These are phyloP conservation scores for Scaptomyza montana DNA, from an alignment of 1,140 invertebrate species.

Conservation along the genomic window DNA sequence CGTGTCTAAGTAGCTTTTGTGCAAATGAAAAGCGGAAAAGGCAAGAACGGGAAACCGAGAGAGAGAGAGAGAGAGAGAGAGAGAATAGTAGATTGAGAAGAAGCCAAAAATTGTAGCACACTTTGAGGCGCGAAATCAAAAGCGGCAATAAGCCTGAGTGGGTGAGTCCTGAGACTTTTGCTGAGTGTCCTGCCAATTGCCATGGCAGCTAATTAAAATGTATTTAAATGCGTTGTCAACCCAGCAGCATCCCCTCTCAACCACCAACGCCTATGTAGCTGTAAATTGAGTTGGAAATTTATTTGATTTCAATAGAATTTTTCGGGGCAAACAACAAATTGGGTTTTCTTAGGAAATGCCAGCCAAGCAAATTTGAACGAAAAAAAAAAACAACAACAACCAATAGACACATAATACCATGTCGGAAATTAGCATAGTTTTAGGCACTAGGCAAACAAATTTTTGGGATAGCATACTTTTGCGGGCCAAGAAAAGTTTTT, in stretches of 20 bases:
- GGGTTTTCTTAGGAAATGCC: slow-evolving; percentile 35
- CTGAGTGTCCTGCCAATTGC: slow-evolving; percentile 25
- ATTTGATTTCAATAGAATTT: slow-evolving; percentile 52
- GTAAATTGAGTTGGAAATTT: slow-evolving; percentile 53
- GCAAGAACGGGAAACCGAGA: slow-evolving; percentile 29
- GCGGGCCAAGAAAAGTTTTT: slow-evolving; percentile 66
- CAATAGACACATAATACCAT: slow-evolving; percentile 18
- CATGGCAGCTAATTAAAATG: slow-evolving; percentile 78
- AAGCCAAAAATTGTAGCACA: slow-evolving; percentile 54
- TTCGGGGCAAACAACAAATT: slow-evolving; percentile 41
- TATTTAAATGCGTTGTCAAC: slow-evolving; percentile 66
- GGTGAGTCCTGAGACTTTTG: not conserved
- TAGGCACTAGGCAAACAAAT: slow-evolving; percentile 32
- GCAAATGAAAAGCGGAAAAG: slow-evolving; percentile 62
- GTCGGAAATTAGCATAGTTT: slow-evolving; percentile 80
- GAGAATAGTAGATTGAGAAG: slow-evolving; percentile 20
- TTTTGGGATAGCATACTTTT: slow-evolving; percentile 29
- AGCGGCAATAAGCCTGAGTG: slow-evolving; percentile 14
- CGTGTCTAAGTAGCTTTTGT: slow-evolving; percentile 80
- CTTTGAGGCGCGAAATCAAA: slow-evolving; percentile 59
- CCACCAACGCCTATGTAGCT: slow-evolving; percentile 11
- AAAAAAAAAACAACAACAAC: not conserved
- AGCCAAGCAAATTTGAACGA: slow-evolving; percentile 13
- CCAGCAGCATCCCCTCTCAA: not conserved
- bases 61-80: slow-evolving; percentile 5